Base-by-base conservation (phyloP, 1,140 invertebrate species). In the Psilanteris sp. region DNA sequence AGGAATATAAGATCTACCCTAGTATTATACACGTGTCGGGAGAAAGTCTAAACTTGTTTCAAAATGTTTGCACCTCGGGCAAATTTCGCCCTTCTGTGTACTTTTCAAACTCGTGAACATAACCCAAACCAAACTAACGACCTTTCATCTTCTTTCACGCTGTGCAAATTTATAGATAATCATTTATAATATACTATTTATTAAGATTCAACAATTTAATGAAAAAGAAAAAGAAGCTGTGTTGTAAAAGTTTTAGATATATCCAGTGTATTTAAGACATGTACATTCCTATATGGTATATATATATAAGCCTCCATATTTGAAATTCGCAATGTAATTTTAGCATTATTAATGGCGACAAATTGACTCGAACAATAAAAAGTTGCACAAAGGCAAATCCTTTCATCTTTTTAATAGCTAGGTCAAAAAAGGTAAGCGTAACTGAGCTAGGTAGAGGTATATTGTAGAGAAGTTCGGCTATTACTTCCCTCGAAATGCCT, bases 71-170 rank as follows among this genome's bases (percentile, higher is more conserved):
- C 29, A 39, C 62, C 48, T 52, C 48, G 8, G 41, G 50, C 50
- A 14, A 55, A 55, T 26, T 18, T 43, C 50, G 55, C 62, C 62
- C 62, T 55, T 36, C 48, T 18, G 14, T 18, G 16, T 36, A 27
- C 39, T 29, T 67, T 55, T 55, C 13, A 55, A 54, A 46, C 26
- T 67, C 50, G 39, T 46, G 29, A 54, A 46, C 46, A 10, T 36
- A 43, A 54, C 27, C 37, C 54, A 66, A 66, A 66, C 48, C 43
- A 48, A 62, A 50, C 36, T 64, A 64, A 64, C 41, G 44, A 62
- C 43, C 22, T 64, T 64, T 64, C 44, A 52, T 64, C 44, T 41
- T 50, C 37, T 44, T 59, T 59, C 29, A 57, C 37, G 39, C 41
- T 14, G 26, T 48, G 34, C 57, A 24, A 43, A 62, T 22, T 62